Evolutionary conservation across 2,797 vertebrate species (phyloP), one percentile per base, ranked within the genome.

Genomic region (Rhinatrema bivittatum): DNA sequence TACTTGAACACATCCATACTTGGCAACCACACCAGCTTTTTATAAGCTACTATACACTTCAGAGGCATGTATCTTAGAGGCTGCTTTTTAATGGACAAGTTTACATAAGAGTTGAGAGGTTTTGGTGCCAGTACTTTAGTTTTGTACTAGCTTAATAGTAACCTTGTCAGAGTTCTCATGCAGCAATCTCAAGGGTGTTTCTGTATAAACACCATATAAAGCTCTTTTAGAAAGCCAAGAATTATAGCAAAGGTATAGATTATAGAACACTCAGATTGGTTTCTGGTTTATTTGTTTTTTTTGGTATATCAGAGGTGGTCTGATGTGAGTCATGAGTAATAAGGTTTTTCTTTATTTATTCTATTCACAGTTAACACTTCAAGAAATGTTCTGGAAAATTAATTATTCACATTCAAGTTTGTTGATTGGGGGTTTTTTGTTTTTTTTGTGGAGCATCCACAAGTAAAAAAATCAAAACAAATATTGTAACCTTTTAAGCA

Each of bases 121-220:
- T 49, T 17, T 67, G 63, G 59, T 76, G 65, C 56, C 57, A 70
- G 62, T 53, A 65, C 64, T 65, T 57, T 63, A 71, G 50, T 65
- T 77, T 70, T 70, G 63, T 71, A 74, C 59, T 65, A 59, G 42
- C 53, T 61, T 63, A 68, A 56, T 61, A 53, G 70, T 65, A 63
- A 43, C 51, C 53, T 63, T 68, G 62, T 73, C 65, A 59, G 59
- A 68, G 45, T 33, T 62, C 63, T 65, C 64, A 58, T 4, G 35
- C 25, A n/a, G n/a, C n/a, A 0, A 24, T 61, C 52, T 64, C 63
- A 28, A 57, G 68, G 44, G 44, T 68, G 53, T 76, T 74, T 76
- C 53, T 56, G 61, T n/a, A n/a, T n/a, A 38, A 45, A 50, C 57
- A 52, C 49, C 60, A 49, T 53, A 64, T 51, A 57, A 75, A 67